Conservation (phyloP, 2,888 invertebrate genomes). For the Panzeria rudis region DNA sequence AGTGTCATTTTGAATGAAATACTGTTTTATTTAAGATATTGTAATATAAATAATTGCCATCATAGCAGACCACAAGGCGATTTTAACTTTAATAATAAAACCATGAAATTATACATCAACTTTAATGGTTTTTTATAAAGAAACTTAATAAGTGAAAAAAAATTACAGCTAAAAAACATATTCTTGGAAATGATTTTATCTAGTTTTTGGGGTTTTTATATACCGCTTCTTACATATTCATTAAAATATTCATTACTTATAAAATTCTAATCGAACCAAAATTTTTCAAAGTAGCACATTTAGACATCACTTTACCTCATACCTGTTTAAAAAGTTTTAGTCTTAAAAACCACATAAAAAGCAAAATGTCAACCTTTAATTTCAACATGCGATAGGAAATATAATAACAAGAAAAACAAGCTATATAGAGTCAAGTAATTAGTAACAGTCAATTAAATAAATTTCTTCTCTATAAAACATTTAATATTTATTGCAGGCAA, state of each 20-base stretch:
- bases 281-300: background rate
- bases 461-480: slow-evolving; percentile 10
- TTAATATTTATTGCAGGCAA: slow-evolving; percentile 30
- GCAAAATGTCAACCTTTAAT: background rate
- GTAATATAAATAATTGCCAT: background rate
- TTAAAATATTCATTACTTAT: background rate
- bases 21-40: background rate
- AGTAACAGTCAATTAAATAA: slow-evolving; percentile 15
- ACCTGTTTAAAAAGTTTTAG: background rate
- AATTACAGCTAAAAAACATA: background rate
- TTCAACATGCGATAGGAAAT: background rate
- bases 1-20: slow-evolving; percentile 49
- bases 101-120: background rate
- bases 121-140: background rate
- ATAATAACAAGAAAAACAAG: background rate
- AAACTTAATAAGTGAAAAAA: background rate
- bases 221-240: background rate
- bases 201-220: background rate
- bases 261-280: background rate
- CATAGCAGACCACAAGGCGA: background rate
- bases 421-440: slow-evolving; percentile 7
- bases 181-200: background rate
- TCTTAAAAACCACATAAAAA: background rate
- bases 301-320: background rate
- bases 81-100: background rate